Evolutionary conservation across 2,888 invertebrate species (phyloP).

Genomic region (Pediacus dermestoides): DNA sequence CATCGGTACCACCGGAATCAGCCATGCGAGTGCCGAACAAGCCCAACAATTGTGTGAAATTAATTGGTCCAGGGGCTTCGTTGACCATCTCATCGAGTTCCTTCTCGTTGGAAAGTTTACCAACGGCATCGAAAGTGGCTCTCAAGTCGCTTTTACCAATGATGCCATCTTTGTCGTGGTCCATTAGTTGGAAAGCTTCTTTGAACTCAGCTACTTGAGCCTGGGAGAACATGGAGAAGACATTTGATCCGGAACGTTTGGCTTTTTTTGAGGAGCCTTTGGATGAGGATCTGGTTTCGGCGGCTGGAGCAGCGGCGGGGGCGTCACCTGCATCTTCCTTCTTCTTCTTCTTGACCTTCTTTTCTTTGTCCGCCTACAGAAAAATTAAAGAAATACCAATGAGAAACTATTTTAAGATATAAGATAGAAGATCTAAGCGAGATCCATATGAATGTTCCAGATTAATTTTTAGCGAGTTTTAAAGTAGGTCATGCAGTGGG

Average conservation of each 20-base stretch:
- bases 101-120: conserved; percentile 84
- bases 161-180: conserved; percentile 82
- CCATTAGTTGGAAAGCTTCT: conserved; percentile 93
- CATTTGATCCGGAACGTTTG: conserved; percentile 90
- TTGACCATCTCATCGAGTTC: conserved; percentile 85
- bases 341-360: conserved; percentile 76
- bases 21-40: conserved; percentile 91
- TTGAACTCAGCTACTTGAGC: conserved; percentile 91
- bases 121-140: conserved; percentile 88
- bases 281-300: conserved; percentile 72
- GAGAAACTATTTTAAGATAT: conserved; percentile 10
- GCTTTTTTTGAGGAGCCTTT: conserved; percentile 78
- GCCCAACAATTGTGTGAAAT: conserved; percentile 91
- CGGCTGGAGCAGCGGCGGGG: conserved; percentile 65
- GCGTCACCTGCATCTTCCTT: conserved; percentile 65
- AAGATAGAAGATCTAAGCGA: too few species aligned
- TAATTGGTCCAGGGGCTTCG: conserved; percentile 87
- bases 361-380: conserved; percentile 88
- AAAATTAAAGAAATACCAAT: conserved; percentile 3
- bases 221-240: conserved; percentile 96
- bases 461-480: too few species aligned
- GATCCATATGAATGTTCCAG: too few species aligned
- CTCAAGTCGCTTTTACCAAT: conserved; percentile 83
- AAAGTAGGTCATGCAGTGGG: too few species aligned
- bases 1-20: conserved; percentile 81